A percentile compares a stretch with the other conserved stretches of the same genome.
Evolutionary conservation across 1,140 invertebrate species (phyloP).

Genomic region (Nephotettix cincticeps): DNA sequence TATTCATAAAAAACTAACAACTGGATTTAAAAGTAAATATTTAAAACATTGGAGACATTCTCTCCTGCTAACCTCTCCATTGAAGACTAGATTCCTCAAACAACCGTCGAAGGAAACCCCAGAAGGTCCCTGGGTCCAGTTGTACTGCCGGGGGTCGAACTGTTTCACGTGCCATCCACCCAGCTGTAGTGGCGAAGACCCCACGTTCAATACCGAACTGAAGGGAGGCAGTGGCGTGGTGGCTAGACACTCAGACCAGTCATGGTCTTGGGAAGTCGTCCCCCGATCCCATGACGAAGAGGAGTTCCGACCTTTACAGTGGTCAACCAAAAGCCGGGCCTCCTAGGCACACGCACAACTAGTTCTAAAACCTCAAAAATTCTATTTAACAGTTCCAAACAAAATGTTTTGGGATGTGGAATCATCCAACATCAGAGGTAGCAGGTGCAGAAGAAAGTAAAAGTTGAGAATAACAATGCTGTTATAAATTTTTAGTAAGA

Average conservation of each 20-base stretch:
- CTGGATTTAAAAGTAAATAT: no score
- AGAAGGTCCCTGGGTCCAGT: conserved; percentile 80
- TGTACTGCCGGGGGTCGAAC: conserved; percentile 79
- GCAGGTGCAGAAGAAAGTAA: no score
- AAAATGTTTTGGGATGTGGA: neutral
- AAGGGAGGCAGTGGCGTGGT: conserved; percentile 86
- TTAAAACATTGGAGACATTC: no score
- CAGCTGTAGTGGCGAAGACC: conserved; percentile 89
- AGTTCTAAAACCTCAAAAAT: no score
- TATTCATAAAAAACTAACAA: no score
- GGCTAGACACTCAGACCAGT: conserved; percentile 72
- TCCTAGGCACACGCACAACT: conserved; percentile 55
- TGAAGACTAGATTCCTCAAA: conserved; percentile 81
- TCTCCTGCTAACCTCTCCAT: conserved; percentile 64
- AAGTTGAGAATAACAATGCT: no score
- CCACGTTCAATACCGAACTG: conserved; percentile 94
- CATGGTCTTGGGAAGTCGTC: neutral
- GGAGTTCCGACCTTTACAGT: conserved; percentile 81
- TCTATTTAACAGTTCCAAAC: no score
- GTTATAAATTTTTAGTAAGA: no score
- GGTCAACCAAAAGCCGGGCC: conserved; percentile 88
- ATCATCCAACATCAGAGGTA: neutral
- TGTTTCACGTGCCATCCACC: conserved; percentile 81
- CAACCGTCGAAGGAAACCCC: conserved; percentile 91
- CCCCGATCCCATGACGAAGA: conserved; percentile 60